phyloP scores from a whole-genome alignment of 2,888 invertebrate genomes.

The Cephus runcator region DNA sequence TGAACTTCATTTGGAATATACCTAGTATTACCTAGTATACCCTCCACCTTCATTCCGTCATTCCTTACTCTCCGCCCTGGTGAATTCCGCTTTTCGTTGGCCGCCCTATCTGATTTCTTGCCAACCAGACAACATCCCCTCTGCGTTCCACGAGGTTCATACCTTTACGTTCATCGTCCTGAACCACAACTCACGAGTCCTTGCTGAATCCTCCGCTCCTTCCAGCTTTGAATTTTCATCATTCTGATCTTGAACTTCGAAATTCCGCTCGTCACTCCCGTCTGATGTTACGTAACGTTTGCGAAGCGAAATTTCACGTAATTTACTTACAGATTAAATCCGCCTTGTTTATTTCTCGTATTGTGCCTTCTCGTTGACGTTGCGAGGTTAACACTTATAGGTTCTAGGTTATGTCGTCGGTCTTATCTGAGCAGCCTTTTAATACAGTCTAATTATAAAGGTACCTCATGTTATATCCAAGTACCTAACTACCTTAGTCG shows the following conservation, averaged over 20 bases:
- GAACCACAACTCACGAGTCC: neutral
- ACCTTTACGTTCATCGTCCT: neutral
- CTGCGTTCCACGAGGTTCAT: neutral
- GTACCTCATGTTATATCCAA: neutral
- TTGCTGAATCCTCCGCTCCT: neutral
- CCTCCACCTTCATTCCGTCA: neutral
- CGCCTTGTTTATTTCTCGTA: neutral
- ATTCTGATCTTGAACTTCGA: neutral
- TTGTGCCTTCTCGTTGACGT: neutral
- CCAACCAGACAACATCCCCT: neutral
- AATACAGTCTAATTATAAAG: neutral
- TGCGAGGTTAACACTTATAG: neutral
- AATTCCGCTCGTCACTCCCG: neutral
- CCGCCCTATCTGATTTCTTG: neutral
- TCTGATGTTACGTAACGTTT: neutral
- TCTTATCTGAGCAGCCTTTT: neutral
- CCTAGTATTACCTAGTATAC: neutral
- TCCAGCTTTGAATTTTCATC: neutral
- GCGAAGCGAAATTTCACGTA: neutral
- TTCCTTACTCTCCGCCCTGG: neutral
- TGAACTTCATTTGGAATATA: neutral
- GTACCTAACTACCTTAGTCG: neutral
- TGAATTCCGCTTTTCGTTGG: neutral
- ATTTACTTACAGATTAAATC: neutral
- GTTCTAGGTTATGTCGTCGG: neutral